These are phyloP conservation scores for Coenonympha arcania DNA, from an alignment of 2,888 invertebrate genomes.

Conservation along the genomic window DNA sequence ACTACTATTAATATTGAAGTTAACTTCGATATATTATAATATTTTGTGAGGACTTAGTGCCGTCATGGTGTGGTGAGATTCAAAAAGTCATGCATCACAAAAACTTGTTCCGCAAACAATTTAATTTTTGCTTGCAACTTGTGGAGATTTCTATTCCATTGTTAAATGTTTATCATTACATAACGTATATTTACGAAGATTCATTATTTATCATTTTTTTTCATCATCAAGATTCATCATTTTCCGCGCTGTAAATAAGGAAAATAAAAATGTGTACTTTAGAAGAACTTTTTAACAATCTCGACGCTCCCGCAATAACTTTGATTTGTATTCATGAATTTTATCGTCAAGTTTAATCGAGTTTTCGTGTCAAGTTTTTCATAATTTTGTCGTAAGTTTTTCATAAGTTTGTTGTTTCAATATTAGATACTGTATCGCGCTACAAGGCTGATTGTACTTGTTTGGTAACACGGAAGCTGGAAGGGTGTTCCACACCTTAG, in stretches of 20 bases:
- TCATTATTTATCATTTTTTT: neutral
- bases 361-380: conserved; percentile 30
- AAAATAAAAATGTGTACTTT: conserved; percentile 13
- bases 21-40: too few relatives aligned
- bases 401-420: too few relatives aligned
- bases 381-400: too few relatives aligned
- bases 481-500: too few relatives aligned
- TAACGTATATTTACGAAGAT: too few relatives aligned
- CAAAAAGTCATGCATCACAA: too few relatives aligned
- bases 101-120: neutral
- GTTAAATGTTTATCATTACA: neutral
- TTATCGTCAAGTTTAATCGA: conserved; percentile 33
- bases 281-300: conserved; percentile 18
- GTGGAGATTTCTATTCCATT: neutral
- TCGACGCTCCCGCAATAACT: conserved; percentile 28
- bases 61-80: too few relatives aligned
- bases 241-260: neutral
- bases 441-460: too few relatives aligned
- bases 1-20: too few relatives aligned
- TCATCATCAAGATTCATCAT: neutral
- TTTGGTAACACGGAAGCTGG: too few relatives aligned
- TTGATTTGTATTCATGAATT: conserved; percentile 55
- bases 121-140: neutral
- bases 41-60: too few relatives aligned
- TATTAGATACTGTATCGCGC: too few relatives aligned